Evolutionary conservation across 2,888 invertebrate genomes (phyloP), one percentile per base, ranked within the genome.

Genomic region (Anthophora plumipes): DNA sequence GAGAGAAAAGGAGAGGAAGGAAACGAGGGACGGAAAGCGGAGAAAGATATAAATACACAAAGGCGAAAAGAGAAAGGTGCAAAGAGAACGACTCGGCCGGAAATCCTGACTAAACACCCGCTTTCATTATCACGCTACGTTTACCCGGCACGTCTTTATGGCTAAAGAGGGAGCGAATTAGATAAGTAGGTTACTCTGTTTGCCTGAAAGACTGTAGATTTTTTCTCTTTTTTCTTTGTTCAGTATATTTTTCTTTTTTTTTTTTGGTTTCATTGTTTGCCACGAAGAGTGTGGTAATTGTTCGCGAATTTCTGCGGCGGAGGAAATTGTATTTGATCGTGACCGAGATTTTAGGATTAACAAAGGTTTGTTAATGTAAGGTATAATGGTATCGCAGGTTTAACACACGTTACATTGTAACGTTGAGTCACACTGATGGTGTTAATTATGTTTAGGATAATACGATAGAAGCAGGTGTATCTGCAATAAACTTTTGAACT

Each of bases 81-180:
- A 82, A 83, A 81, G 84, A 77, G 88, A 85, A 73, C 80, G 84
- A 78, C 72, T 85, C 80, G 80, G 55, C 78, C 83, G 84, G 86
- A 86, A 89, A 89, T 89, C 85, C 85, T 88, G 79, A 85, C 89
- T 89, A 90, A 90, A 90, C 89, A 91, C 86, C 86, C 88, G 85
- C 85, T 85, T 90, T 91, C 89, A 89, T 90, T 90, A 89, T 88
- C 87, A 82, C 85, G 83, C 77, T 85, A 83, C 83, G 87, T 88
- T 90, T 86, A 76, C 77, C 55, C 79, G 54, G 77, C 50, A 77
- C 68, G 66, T 83, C 82, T 82, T 83, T 83, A 70, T 67, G 61
- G 43, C 54, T 43, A 77, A 63, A 73, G 76, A 81, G 71, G 77
- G 69, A 83, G 64, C 67, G 77, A 79, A 85, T 86, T 85, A 77